Evolutionary conservation across 1,140 invertebrate species (phyloP), one percentile per base, ranked within the genome.

Genomic region (Luehdorfia chinensis): DNA sequence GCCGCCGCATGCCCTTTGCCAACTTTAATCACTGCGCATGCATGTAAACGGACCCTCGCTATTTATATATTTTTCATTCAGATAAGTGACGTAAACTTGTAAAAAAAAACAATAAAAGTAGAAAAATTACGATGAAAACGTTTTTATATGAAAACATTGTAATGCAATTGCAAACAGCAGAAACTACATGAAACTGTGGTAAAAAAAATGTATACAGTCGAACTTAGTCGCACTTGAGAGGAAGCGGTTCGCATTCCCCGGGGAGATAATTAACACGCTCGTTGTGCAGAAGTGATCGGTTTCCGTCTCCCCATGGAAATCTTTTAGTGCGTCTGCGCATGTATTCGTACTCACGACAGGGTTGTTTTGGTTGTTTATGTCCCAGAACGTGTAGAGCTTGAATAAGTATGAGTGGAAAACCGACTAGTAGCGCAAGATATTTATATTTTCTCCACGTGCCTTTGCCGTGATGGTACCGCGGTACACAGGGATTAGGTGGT

Each of bases 281-380:
- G 75, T 97, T 97, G 81, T 95, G 94, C 88, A 97, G 96, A 4
- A 97, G 71, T 9, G 89, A 88, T 44, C 92, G 88, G 47, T 91
- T 90, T 16, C 95, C 96, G 79, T 96, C 94, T 34, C 95, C 94
- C 95, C 95, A 97, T n/a, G 95, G 95, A 81, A 94, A 97, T 45
- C 80, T 87, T 64, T 93, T 84, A 0, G 50, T 53, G 34, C 77
- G 71, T 53, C 57, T 47, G 13, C 73, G 74, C 81, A 86, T 86
- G 37, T 73, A 86, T 45, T 86, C 81, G 44, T 75, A 86, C 27
- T 81, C 76, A 13, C 75, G 62, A 59, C 81, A 84, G 9, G 64
- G 53, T 27, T 45, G 55, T 49, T 84, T 84, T 0, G 43, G 12
- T 0, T 55, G 57, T 21, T 53, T 11, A 21, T 75, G 70, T 13